These are phyloP conservation scores for Philereme vetulata DNA, from an alignment of 2,888 invertebrate species.

Conservation along the genomic window DNA sequence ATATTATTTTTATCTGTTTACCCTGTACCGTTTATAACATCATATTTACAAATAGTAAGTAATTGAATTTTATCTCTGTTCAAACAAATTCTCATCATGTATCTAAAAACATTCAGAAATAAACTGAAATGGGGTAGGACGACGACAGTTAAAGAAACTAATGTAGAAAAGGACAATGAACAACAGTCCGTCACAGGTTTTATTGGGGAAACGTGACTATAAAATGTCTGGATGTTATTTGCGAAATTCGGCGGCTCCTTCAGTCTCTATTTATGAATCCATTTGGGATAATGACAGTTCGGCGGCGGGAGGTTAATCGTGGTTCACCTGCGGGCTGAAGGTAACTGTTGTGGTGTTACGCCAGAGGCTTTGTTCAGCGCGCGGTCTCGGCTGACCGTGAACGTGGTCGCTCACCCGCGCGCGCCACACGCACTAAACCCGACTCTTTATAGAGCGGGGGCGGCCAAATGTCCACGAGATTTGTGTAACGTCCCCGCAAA, in stretches of 20 bases:
- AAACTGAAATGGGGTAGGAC: neutral
- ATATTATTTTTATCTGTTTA: too few relatives aligned
- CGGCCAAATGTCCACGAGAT: slow-evolving; percentile 64
- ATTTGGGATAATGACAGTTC: slow-evolving; percentile 67
- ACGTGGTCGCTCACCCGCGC: slow-evolving; percentile 75
- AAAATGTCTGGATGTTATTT: slow-evolving; percentile 64
- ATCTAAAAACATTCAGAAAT: neutral
- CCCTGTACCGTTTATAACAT: too few relatives aligned
- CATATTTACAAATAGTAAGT: too few relatives aligned
- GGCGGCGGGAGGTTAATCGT: slow-evolving; percentile 68
- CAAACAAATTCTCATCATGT: neutral
- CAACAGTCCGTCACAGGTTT: slow-evolving; percentile 62
- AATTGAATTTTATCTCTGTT: neutral
- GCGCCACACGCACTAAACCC: slow-evolving; percentile 60
- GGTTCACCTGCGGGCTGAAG: slow-evolving; percentile 63
- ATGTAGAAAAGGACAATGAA: slow-evolving; percentile 50
- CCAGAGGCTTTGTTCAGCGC: slow-evolving; percentile 61
- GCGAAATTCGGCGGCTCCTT: slow-evolving; percentile 51
- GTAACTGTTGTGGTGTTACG: slow-evolving; percentile 60
- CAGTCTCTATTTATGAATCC: slow-evolving; percentile 61
- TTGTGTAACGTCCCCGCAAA: slow-evolving; percentile 60
- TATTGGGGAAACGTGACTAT: slow-evolving; percentile 60
- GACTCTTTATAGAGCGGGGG: slow-evolving; percentile 71
- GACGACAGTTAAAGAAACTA: neutral
- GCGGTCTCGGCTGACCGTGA: slow-evolving; percentile 63